These are phyloP conservation scores for Aradus depressus DNA, from an alignment of 2,888 invertebrate genomes.

Conservation along the genomic window DNA sequence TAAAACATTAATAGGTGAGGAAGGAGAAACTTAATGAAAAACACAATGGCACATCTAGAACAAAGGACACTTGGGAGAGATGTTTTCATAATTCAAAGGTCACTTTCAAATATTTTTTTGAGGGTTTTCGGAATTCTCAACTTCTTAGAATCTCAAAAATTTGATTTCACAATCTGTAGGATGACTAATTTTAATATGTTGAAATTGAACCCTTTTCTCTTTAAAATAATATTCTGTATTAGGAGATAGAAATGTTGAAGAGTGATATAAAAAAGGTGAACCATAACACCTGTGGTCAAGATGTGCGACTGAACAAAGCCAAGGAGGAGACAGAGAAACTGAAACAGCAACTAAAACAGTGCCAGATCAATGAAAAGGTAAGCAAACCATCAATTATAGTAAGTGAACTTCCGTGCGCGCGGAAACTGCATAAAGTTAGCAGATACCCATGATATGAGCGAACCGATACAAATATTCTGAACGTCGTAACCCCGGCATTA, in stretches of 20 bases:
- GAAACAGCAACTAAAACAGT: slow-evolving; percentile 16
- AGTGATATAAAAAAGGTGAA: slow-evolving; percentile 20
- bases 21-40: no score
- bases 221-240: no score
- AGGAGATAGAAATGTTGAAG: slow-evolving; percentile 25
- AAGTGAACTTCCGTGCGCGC: not conserved
- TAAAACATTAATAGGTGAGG: no score
- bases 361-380: slow-evolving; percentile 25
- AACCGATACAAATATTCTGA: no score
- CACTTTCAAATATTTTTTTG: no score
- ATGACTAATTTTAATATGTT: not conserved
- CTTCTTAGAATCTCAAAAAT: no score
- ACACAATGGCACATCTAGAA: no score
- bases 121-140: no score
- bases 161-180: not conserved
- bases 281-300: slow-evolving; percentile 13
- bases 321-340: slow-evolving; percentile 23
- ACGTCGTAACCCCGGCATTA: no score
- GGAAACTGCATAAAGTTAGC: no score
- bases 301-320: slow-evolving; percentile 21
- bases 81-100: no score
- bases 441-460: not conserved
- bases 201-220: slow-evolving; percentile 2
- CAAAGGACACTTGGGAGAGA: no score
- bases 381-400: not conserved